Evolutionary conservation across 2,113 vertebrate species (phyloP).

Genomic region (Neofelis nebulosa): DNA sequence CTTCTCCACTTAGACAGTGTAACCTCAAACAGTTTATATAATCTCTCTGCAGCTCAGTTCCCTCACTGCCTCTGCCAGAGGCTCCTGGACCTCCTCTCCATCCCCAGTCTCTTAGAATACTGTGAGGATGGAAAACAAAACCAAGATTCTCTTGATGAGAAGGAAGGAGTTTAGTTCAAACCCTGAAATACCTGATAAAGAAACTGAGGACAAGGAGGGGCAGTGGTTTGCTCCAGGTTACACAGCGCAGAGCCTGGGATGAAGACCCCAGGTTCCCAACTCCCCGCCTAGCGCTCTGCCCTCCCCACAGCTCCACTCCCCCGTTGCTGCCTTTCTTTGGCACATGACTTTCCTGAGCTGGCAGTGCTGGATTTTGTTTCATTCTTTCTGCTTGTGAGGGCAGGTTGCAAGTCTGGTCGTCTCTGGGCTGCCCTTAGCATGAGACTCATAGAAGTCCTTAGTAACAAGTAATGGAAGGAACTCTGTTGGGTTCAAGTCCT

Average conservation of each 20-base stretch:
- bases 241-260: background rate
- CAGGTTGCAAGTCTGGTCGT: background rate
- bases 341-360: background rate
- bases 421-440: background rate
- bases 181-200: background rate
- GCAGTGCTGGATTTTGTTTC: background rate
- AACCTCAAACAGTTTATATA: background rate
- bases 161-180: background rate
- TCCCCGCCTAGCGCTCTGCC: background rate
- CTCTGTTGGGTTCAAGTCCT: conserved; percentile 17
- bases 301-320: background rate
- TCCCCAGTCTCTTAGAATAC: background rate
- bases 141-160: background rate
- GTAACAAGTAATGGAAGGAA: background rate
- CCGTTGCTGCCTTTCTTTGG: background rate
- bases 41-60: background rate
- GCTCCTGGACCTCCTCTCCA: background rate
- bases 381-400: background rate
- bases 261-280: background rate
- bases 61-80: background rate
- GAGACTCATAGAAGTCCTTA: background rate
- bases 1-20: background rate
- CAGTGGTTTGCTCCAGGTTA: background rate
- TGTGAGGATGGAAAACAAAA: background rate
- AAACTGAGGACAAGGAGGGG: background rate